phyloP scores from a whole-genome alignment of 2,113 vertebrate species.

The Chionodraco myersi region DNA sequence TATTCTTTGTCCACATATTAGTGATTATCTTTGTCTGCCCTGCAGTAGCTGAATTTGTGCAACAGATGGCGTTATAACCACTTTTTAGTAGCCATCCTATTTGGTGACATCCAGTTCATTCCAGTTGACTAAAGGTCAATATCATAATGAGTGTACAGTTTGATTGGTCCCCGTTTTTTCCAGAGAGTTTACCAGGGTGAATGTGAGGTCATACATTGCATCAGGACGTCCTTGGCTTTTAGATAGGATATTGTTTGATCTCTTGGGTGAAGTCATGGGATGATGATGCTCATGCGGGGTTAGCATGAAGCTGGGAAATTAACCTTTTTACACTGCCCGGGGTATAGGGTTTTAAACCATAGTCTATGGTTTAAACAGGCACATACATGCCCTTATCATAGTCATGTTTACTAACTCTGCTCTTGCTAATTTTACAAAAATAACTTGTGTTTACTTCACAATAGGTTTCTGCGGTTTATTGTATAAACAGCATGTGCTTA shows the following conservation, averaged over 20 bases:
- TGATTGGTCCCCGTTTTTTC: neutral
- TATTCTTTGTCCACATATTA: neutral
- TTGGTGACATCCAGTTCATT: neutral
- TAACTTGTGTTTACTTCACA: too few relatives aligned
- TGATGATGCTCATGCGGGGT: neutral
- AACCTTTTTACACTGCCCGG: neutral
- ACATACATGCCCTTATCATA: too few relatives aligned
- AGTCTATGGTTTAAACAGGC: too few relatives aligned
- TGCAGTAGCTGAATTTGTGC: slow-evolving; percentile 31
- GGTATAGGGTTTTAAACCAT: too few relatives aligned
- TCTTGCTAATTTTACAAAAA: too few relatives aligned
- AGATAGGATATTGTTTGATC: slow-evolving; percentile 19
- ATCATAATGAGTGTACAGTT: neutral
- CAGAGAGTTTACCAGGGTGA: slow-evolving; percentile 30
- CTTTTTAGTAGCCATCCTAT: neutral
- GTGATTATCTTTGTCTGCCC: neutral
- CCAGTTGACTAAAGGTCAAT: slow-evolving; percentile 44
- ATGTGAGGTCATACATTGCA: slow-evolving; percentile 18
- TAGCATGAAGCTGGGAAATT: neutral
- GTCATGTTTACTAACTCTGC: neutral
- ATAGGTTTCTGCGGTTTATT: neutral
- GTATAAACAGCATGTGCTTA: neutral
- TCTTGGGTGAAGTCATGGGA: slow-evolving; percentile 17
- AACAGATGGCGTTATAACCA: slow-evolving; percentile 43
- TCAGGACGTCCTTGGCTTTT: slow-evolving; percentile 8